Conservation (phyloP, 2,888 invertebrate genomes). For the Bursaphelenchus okinawaensis region DNA sequence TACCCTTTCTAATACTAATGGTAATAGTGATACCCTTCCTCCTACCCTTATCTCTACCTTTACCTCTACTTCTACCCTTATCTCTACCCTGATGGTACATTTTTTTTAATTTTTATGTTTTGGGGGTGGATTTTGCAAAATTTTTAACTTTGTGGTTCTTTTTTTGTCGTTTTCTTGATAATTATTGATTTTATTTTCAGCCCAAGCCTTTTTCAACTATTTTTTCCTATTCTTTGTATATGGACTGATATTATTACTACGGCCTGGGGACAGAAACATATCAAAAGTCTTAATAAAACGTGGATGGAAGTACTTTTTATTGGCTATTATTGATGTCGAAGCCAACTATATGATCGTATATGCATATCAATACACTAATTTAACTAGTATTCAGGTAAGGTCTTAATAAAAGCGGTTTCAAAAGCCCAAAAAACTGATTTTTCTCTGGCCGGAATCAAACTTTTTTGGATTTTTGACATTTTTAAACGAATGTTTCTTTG, state of each 20-base stretch:
- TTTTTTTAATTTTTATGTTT: too few relatives aligned
- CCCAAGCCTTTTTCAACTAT: constrained; percentile 76
- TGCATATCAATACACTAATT: constrained; percentile 72
- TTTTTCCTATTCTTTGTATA: constrained; percentile 72
- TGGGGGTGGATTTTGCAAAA: too few relatives aligned
- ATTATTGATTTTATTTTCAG: constrained; percentile 59
- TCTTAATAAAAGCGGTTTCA: not conserved
- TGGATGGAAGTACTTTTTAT: constrained; percentile 73
- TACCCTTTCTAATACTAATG: too few relatives aligned
- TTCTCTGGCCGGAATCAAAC: too few relatives aligned
- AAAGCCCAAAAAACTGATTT: too few relatives aligned
- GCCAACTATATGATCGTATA: constrained; percentile 76
- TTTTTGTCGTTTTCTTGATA: not conserved
- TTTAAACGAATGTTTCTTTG: too few relatives aligned
- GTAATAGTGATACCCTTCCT: too few relatives aligned
- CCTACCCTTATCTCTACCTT: too few relatives aligned
- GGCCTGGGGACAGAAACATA: constrained; percentile 39
- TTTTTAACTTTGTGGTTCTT: too few relatives aligned
- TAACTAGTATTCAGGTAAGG: constrained; percentile 70
- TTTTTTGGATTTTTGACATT: too few relatives aligned
- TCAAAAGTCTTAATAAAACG: constrained; percentile 68
- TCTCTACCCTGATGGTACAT: too few relatives aligned
- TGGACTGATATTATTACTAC: constrained; percentile 71
- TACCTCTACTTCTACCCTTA: too few relatives aligned
- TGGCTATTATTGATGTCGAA: constrained; percentile 78